Percentiles rank a stretch among this genome's conserved stretches.
These are phyloP conservation scores for Numenius arquata DNA, from an alignment of 2,113 vertebrate species.

Conservation along the genomic window DNA sequence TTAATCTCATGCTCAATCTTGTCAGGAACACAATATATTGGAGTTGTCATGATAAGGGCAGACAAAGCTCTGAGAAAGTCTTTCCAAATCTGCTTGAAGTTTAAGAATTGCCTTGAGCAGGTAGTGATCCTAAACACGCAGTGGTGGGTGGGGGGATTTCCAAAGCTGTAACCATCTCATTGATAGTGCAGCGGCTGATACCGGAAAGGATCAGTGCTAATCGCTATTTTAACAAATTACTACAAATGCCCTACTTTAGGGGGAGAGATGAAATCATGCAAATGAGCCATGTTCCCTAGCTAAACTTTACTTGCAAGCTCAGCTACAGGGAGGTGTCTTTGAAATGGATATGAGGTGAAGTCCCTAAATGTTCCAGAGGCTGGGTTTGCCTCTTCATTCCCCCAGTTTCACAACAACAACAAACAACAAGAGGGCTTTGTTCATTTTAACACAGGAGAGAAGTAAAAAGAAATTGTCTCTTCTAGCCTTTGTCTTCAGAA, in stretches of 20 bases:
- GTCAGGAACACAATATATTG: accelerated
- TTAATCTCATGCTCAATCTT: neutral
- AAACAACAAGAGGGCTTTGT: neutral
- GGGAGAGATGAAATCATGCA: neutral
- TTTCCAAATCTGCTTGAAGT: neutral
- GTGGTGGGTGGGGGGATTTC: neutral
- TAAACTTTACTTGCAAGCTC: neutral
- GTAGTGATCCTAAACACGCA: neutral
- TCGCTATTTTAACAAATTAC: neutral
- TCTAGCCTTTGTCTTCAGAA: neutral
- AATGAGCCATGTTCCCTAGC: neutral
- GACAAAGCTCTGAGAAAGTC: neutral
- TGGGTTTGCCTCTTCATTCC: neutral
- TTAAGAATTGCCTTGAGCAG: neutral
- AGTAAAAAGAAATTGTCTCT: neutral
- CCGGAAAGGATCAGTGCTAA: neutral
- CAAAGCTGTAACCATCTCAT: neutral
- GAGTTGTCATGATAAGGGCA: neutral
- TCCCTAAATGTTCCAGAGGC: neutral
- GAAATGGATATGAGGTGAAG: neutral
- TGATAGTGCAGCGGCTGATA: neutral
- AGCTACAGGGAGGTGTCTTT: neutral
- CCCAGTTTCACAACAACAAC: neutral
- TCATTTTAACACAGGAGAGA: neutral
- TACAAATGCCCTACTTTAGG: neutral